Evolutionary conservation across 2,797 vertebrate species (phyloP).

Genomic region (Amniataba percoides): DNA sequence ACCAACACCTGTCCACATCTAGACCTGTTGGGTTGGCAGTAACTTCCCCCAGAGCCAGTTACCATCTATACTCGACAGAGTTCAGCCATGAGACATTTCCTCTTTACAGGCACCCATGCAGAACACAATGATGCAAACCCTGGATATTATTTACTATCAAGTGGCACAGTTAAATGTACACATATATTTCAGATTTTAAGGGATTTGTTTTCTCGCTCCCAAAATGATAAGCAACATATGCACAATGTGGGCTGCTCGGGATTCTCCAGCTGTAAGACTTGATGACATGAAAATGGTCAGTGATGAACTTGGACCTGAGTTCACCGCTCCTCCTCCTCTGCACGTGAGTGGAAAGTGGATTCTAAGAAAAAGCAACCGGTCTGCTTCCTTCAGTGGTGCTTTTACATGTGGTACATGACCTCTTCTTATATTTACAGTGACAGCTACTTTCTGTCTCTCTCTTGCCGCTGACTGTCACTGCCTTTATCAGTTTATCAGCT

Average conservation of each 20-base stretch:
- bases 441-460: not conserved
- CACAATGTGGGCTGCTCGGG: not conserved
- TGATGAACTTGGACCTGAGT: slow-evolving; percentile 24
- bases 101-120: not conserved
- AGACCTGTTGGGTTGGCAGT: not conserved
- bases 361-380: slow-evolving; percentile 35
- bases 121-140: not conserved
- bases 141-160: not conserved
- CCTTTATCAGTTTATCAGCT: not conserved
- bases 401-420: too few species aligned
- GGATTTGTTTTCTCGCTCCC: too few species aligned
- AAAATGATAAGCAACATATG: not conserved
- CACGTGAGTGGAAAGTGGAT: slow-evolving; percentile 25
- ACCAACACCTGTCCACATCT: not conserved
- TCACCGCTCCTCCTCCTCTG: slow-evolving; percentile 20
- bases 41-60: too few species aligned
- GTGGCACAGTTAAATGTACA: not conserved
- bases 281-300: not conserved
- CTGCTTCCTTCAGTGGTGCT: not conserved
- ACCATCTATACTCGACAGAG: not conserved
- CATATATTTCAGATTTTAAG: too few species aligned
- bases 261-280: not conserved
- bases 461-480: not conserved
- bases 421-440: not conserved
- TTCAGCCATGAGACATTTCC: not conserved